Percentiles rank a stretch among this genome's conserved stretches.
phyloP scores from a whole-genome alignment of 1,140 invertebrate species.

The Harpegnathos saltator region DNA sequence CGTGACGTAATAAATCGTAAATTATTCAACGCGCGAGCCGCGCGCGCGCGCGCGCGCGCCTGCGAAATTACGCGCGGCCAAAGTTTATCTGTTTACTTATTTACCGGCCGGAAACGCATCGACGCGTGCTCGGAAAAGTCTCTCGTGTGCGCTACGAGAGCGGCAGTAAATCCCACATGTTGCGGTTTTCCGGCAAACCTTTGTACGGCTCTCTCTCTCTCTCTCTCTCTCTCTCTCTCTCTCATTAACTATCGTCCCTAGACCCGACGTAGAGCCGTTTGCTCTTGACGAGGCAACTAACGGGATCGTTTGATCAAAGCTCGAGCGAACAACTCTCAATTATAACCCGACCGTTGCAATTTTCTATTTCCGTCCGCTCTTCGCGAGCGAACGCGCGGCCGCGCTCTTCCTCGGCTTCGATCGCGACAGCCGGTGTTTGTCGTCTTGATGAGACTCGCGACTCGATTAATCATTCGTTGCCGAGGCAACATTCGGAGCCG shows the following conservation, averaged over 20 bases:
- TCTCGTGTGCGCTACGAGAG: not conserved
- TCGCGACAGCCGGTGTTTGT: not conserved
- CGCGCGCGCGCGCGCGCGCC: not conserved
- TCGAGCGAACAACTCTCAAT: constrained; percentile 22
- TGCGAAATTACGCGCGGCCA: not conserved
- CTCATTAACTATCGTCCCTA: constrained; percentile 26
- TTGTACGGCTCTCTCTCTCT: constrained; percentile 60
- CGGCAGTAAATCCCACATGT: constrained; percentile 14
- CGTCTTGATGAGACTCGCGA: not conserved
- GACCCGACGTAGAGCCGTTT: constrained; percentile 35
- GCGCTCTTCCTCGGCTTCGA: not conserved
- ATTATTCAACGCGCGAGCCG: not conserved
- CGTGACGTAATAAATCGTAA: constrained; percentile 12
- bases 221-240: too few species aligned
- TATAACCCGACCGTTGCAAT: constrained; percentile 18
- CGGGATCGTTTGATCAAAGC: constrained; percentile 61
- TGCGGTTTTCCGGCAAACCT: constrained; percentile 53
- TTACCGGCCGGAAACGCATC: not conserved
- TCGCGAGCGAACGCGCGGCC: not conserved
- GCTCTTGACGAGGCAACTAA: constrained; percentile 46
- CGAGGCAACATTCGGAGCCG: too few species aligned
- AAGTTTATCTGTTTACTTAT: constrained; percentile 14
- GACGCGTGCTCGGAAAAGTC: constrained; percentile 32
- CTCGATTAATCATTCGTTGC: not conserved
- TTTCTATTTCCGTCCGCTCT: not conserved